Evolutionary conservation across 2,888 invertebrate genomes (phyloP).

Genomic region (Brachypalpus laphriformis): DNA sequence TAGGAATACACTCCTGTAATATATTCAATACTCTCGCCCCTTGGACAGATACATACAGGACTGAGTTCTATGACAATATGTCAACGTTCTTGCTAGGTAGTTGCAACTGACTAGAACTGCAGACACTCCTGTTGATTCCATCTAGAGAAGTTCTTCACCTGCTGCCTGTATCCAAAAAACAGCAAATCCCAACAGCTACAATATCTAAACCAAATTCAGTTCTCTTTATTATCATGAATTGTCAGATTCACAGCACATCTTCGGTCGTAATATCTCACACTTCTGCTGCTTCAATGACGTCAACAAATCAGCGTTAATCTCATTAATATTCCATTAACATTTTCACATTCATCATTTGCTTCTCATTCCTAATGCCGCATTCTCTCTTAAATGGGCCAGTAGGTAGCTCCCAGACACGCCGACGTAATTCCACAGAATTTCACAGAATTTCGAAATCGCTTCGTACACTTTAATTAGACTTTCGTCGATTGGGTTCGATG

Average conservation of each 20-base stretch:
- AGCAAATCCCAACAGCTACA: too few relatives aligned
- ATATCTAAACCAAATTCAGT: too few relatives aligned
- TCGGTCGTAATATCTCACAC: neutral
- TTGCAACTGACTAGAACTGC: too few relatives aligned
- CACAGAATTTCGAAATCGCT: constrained; percentile 30
- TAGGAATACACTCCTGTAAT: too few relatives aligned
- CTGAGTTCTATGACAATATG: too few relatives aligned
- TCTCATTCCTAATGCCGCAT: neutral
- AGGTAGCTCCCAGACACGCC: constrained; percentile 3
- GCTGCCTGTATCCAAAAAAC: too few relatives aligned
- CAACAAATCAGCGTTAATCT: neutral
- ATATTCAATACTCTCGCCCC: too few relatives aligned
- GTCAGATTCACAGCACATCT: neutral
- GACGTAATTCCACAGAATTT: constrained; percentile 1
- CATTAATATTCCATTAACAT: constrained; percentile 28
- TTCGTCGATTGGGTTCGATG: constrained; percentile 52
- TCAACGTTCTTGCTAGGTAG: too few relatives aligned
- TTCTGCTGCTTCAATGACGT: neutral
- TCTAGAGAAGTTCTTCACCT: too few relatives aligned
- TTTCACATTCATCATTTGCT: neutral
- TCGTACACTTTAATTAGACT: constrained; percentile 35
- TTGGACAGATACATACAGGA: too few relatives aligned
- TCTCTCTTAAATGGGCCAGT: constrained; percentile 27
- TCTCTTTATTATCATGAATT: too few relatives aligned
- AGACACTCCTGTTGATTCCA: too few relatives aligned